Base-by-base conservation (phyloP, 2,888 invertebrate species). In the Andrena haemorrhoa region DNA sequence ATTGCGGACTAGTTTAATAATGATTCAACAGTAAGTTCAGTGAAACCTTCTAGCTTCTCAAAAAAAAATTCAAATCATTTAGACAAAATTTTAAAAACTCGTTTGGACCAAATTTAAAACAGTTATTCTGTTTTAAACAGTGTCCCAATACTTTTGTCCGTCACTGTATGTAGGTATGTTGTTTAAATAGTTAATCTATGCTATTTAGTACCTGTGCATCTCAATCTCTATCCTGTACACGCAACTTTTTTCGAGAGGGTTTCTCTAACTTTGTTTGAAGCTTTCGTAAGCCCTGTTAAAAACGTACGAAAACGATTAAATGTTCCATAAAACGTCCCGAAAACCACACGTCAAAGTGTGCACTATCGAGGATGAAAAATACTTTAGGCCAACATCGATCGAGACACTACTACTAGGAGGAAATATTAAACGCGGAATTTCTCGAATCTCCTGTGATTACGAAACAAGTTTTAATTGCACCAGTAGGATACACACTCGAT, bases 381-480 rank as follows among this genome's bases (percentile, higher is more conserved):
- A 56, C 26, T 26, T 56, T 12, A 23, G 23, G 1, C 4, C 4
- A 20, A 10, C 20, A 8, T 56, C 56, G 23, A 56, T 23, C 56
- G 56, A 26, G 4, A 23, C 4, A 26, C 10, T 26, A 53, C 8
- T 23, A 56, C 26, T 12, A 20, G 16, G 60, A n/a, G n/a, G 31
- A 51, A 51, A 66, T 49, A 53, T 49, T 29, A 65, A 56, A 35
- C 10, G 6, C 2, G 26, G 20, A 61, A 53, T 68, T 69, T 23
- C 41, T 65, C 16, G 65, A 26, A 65, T 29, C 16, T 49, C 65
- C 26, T n/a, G 12, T 20, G 10, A 31, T 58, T 49, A 31, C 33
- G 33, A 49, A 66, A 29, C 20, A 66, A 74, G 47, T 66, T 66
- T 74, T 58, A 74, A 74, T 66, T 65, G 35, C 51, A 26, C 23